Evolutionary conservation across 2,888 invertebrate species (phyloP), one percentile per base, ranked within the genome.

Genomic region (Metacarcinus magister): DNA sequence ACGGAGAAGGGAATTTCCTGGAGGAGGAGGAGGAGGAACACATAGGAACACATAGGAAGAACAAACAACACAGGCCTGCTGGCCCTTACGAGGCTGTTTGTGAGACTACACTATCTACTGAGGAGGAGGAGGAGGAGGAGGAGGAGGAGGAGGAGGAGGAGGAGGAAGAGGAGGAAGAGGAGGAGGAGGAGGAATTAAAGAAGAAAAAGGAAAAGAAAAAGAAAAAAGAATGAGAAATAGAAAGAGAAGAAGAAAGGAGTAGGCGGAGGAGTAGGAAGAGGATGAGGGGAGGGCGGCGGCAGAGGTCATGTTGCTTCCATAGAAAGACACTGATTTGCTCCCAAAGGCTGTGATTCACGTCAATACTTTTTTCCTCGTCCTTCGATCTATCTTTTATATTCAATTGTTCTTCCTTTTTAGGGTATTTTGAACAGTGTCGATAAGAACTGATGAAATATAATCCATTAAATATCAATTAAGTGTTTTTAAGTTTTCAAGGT

Each of bases 321-420:
- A 82, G 82, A 32, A 82, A 82, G 82, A 82, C 82, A 82, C 82
- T 82, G 82, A 82, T 82, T 82, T 82, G 82, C 13, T 82, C 82
- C 82, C 82, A 0, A 82, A 82, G 82, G 91, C 44, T 91, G n/a
- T 32, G 32, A 91, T 16, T 46, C 48, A 48, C 44, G 2, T 4
- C 8, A 46, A 13, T 5, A 5, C 8, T 90, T 43, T 39, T 90
- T 54, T 67, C 67, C 23, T 67, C 23, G 1, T 67, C 67, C n/a
- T n/a, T n/a, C n/a, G n/a, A n/a, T 67, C 67, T 2, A 23, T 67
- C 67, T 67, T 23, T 67, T 67, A 5, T n/a, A 10, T 23, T 23
- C 67, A 19, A 23, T 67, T 23, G 67, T 67, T 67, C n/a, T 23
- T 67, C 67, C 0, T 67, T 67, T 67, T 67, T 1, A 60, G 16